phyloP scores from a whole-genome alignment of 1,140 invertebrate genomes.

The Megalonaias nervosa region DNA sequence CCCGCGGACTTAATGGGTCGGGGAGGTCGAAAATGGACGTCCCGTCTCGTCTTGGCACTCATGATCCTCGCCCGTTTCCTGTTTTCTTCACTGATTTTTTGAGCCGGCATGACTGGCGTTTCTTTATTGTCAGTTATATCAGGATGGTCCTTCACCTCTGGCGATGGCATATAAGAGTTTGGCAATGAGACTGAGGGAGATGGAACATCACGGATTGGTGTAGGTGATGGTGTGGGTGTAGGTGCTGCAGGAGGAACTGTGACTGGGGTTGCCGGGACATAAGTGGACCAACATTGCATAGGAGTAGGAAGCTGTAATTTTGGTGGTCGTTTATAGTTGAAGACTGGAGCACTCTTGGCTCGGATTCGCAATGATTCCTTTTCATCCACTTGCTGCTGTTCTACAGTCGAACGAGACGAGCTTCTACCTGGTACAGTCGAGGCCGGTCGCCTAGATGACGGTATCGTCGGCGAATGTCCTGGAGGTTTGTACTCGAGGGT shows the following conservation, averaged over 20 bases:
- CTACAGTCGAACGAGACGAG: no score
- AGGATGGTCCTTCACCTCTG: background rate
- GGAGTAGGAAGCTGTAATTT: conserved; percentile 29
- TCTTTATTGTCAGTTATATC: background rate
- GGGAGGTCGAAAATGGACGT: conserved; percentile 11
- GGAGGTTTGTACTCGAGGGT: background rate
- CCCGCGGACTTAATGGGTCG: conserved; percentile 28
- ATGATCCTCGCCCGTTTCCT: conserved; percentile 20
- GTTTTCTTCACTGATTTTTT: background rate
- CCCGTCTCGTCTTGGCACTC: conserved; percentile 20
- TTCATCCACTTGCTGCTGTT: no score
- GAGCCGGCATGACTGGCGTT: background rate
- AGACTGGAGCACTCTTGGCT: conserved; percentile 22
- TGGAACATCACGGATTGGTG: background rate
- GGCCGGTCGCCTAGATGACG: no score
- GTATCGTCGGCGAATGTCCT: background rate
- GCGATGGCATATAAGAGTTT: background rate
- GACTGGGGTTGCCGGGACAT: conserved; percentile 35
- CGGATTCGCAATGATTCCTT: background rate
- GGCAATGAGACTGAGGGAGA: no score
- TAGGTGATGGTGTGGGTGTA: conserved; percentile 9
- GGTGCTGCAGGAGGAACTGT: conserved; percentile 8
- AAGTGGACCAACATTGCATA: conserved; percentile 39
- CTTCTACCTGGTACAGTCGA: no score
- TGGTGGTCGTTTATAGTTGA: conserved; percentile 25